phyloP scores from a whole-genome alignment of 2,888 invertebrate species.

The Scaptomyza cyrtandrae region DNA sequence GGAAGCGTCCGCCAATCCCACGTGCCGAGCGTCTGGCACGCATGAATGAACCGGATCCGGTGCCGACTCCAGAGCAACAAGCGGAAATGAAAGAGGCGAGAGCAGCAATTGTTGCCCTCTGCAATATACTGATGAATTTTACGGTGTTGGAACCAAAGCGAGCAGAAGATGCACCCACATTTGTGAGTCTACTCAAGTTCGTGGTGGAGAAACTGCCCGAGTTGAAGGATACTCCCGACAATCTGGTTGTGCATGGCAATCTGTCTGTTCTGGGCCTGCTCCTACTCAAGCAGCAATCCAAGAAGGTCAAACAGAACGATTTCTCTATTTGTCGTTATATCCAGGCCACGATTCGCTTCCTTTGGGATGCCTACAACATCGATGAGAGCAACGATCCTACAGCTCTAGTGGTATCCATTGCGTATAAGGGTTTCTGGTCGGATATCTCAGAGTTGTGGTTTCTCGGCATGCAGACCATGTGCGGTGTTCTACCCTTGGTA shows the following conservation, averaged over 20 bases:
- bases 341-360: constrained; percentile 93
- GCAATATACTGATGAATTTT: constrained; percentile 96
- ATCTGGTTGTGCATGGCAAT: constrained; percentile 93
- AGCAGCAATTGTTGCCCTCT: constrained; percentile 93
- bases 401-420: constrained; percentile 92
- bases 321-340: constrained; percentile 95
- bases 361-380: constrained; percentile 96
- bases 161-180: constrained; percentile 91
- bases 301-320: constrained; percentile 93
- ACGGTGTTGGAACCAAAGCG: constrained; percentile 94
- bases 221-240: constrained; percentile 92
- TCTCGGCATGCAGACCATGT: constrained; percentile 96
- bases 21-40: constrained; percentile 91
- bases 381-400: constrained; percentile 94
- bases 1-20: constrained; percentile 92
- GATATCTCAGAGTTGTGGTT: constrained; percentile 97
- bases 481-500: constrained; percentile 91
- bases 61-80: constrained; percentile 89
- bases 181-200: constrained; percentile 92
- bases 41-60: constrained; percentile 90
- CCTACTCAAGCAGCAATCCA: constrained; percentile 92
- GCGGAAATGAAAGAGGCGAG: constrained; percentile 94
- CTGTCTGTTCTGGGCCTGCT: constrained; percentile 92
- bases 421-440: constrained; percentile 95
- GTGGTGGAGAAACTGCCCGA: constrained; percentile 94